Evolutionary conservation across 2,113 vertebrate genomes (phyloP), one percentile per base, ranked within the genome.

Genomic region (Syngnathus scovelli): DNA sequence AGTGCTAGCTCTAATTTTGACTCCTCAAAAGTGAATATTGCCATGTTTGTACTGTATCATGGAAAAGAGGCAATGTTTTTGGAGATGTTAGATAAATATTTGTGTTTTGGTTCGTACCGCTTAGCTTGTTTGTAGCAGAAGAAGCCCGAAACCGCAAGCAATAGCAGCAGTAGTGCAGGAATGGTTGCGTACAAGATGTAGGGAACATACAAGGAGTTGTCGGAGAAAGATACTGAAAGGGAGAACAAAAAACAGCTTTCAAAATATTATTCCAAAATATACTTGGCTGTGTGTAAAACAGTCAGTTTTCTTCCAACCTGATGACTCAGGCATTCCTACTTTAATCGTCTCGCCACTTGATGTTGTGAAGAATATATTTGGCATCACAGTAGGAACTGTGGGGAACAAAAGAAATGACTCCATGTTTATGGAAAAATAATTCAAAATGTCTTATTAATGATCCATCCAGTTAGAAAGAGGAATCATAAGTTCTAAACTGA

Each of bases 101-200:
- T 59, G 13, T 59, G 33, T 23, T 44, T 15, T 64, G 5, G 18
- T 27, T 64, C 70, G 70, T 86, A 89, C 87, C 85, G 86, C 69
- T 86, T 83, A 23, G 65, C 7, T 71, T 60, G 58, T 86, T 89
- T 94, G 66, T 94, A 92, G 68, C 91, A 94, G 68, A 94, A 87
- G 38, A 93, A 78, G 46, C 85, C 91, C 16, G 83, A 79, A 58
- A 84, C 19, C 68, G 88, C 79, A 75, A 92, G 0, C 62, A 96
- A 81, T 54, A 98, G 82, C 19, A 97, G 84, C 75, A 97, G 85
- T 43, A 95, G 72, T 38, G 90, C 85, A 19, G 93, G 90, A 38
- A 95, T 69, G 33, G 90, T 90, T 48, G 92, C 92, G 60, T 94
- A 89, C 2, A 98, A 87, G 84, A 96, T 86, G 86, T 94, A 94